Conservation (phyloP, 2,113 vertebrate species). For the Antechinus stuartii region DNA sequence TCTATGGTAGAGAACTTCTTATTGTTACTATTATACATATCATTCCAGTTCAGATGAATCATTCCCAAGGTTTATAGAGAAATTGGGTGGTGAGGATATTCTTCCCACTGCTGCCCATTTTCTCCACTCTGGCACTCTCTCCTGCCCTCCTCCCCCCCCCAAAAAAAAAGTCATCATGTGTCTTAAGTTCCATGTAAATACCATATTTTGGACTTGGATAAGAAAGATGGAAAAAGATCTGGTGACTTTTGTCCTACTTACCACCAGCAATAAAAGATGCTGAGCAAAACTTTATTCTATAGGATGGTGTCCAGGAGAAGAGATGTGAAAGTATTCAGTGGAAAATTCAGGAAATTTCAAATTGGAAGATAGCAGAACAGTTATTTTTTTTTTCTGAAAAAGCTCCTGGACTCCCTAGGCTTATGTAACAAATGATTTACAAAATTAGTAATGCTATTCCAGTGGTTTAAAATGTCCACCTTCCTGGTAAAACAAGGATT, state of each 20-base stretch:
- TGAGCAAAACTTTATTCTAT: neutral
- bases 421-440: neutral
- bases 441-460: neutral
- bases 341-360: neutral
- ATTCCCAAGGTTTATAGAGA: neutral
- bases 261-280: neutral
- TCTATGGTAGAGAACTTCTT: neutral
- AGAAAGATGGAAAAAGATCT: neutral
- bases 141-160: no score
- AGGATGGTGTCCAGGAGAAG: neutral
- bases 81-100: neutral
- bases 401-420: neutral
- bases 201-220: neutral
- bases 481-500: neutral
- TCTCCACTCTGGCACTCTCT: no score
- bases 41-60: neutral
- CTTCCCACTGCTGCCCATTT: neutral
- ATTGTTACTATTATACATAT: neutral
- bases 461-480: neutral
- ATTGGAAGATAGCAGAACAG: neutral
- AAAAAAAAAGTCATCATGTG: neutral
- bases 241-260: neutral
- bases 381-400: neutral
- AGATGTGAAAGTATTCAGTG: neutral
- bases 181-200: neutral